Base-by-base conservation (phyloP, 2,797 vertebrate genomes). In the Lindbergichthys nudifrons region DNA sequence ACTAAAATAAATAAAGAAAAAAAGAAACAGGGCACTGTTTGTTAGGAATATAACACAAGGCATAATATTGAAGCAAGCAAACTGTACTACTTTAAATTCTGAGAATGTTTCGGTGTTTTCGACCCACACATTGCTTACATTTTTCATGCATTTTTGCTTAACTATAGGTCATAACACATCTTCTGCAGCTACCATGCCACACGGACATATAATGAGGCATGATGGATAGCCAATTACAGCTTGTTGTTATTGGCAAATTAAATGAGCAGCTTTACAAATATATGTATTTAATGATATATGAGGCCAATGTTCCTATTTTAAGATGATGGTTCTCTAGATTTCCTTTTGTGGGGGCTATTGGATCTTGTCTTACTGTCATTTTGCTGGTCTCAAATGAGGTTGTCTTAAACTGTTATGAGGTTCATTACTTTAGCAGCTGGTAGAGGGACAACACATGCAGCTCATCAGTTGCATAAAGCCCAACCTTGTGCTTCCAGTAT, bases 351-450 rank as follows among this genome's bases (percentile, higher is more conserved):
- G 12, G 19, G 64, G 18, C 46, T 42, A n/a, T 3, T n/a, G 50
- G 14, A 36, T 56, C n/a, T 60, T 16, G 9, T 3, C 46, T 41
- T n/a, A 68, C 47, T 50, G 26, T 30, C 42, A 42, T 18, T 59
- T 74, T 19, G 60, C 47, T 71, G 16, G 41, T 69, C 50, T 72
- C 30, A 46, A 63, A 73, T 70, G 18, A 54, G 66, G 53, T 65
- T 46, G 36, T 66, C 15, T 42, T 41, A 23, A 58, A 60, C 19
- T 41, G 42, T 30, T 32, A 75, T 36, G 54, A 59, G 42, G 26
- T 57, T 43, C n/a, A 42, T 42, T 46, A 41, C 18, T 32, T 21
- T 16, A 43, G 62, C 3, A 10, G 26, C 52, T 30, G 13, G 4
- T 46, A 16, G 32, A 70, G 21, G 32, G 32, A 59, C 18, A 77